Evolutionary conservation across 1,140 invertebrate genomes (phyloP), one percentile per base, ranked within the genome.

Genomic region (Palaemon carinicauda): DNA sequence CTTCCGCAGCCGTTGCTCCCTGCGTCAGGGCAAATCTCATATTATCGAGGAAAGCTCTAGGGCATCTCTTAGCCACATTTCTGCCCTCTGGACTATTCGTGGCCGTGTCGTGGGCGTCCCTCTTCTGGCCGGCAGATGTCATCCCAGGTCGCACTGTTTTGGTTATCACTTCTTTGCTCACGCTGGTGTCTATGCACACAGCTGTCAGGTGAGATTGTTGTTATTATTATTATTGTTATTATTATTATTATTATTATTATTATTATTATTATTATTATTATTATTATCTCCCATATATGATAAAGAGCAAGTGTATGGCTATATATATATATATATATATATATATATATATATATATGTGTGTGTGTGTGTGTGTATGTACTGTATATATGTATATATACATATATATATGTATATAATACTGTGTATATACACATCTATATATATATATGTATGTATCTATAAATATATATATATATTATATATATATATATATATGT

Each of bases 91-190:
- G 80, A 15, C 89, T 90, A 14, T 89, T 90, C 77, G 89, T 90
- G 15, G 74, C 80, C 19, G 89, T 90, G 17, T 88, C 89, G 15
- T 90, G 89, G 89, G 80, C 90, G 3, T 89, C 88, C 3, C 79
- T 90, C 52, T 89, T 90, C 79, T 87, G 90, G 53, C 89, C 89
- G 21, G 65, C 89, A 19, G 88, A 90, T 74, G 88, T 89, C 56
- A 88, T 90, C 27, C 89, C 89, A 15, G 89, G 88, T 51, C 51
- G 89, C 50, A 90, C 90, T 7, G 89, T 88, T 7, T 71, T 90
- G 56, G 87, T 89, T 19, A 90, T 90, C 82, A 90, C 89, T 29
- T 89, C 89, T 31, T 79, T 90, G 53, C 89, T 90, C 50, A 90
- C 89, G 3, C 74, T 90, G 3, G 87, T 87, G 14, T 89, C 89